A percentile compares a stretch with the other conserved stretches of the same genome.
These are phyloP conservation scores for Chlorospingus flavigularis DNA, from an alignment of 2,797 vertebrate species.

Conservation along the genomic window DNA sequence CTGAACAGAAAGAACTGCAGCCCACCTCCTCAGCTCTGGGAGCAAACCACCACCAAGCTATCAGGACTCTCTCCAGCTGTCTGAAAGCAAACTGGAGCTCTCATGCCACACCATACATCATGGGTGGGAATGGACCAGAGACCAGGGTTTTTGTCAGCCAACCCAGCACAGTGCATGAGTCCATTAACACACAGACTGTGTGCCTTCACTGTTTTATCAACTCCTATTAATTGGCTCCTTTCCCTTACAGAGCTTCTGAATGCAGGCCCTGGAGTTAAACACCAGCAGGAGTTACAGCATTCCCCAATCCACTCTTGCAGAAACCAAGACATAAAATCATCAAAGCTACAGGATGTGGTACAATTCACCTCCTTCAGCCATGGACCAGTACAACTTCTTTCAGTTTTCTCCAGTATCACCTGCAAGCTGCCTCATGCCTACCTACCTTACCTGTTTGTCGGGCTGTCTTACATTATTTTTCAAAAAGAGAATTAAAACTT, in stretches of 20 bases:
- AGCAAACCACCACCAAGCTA: background rate
- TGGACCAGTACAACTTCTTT: background rate
- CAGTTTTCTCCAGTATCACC: background rate
- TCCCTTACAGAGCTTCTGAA: background rate
- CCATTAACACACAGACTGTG: background rate
- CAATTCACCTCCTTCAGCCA: background rate
- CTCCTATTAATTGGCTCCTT: background rate
- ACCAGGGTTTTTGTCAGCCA: background rate
- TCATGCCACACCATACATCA: background rate
- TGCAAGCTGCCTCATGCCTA: background rate
- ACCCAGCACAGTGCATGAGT: background rate
- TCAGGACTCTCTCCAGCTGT: background rate
- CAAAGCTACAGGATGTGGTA: background rate
- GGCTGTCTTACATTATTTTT: background rate
- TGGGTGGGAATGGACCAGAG: background rate
- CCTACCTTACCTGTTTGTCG: background rate
- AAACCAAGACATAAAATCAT: background rate
- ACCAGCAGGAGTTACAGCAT: background rate
- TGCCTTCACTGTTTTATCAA: rapidly evolving
- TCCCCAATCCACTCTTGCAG: background rate
- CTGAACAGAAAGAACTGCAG: background rate
- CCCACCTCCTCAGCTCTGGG: background rate
- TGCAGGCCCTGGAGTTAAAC: background rate
- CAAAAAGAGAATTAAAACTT: background rate
- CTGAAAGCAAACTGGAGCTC: background rate